Evolutionary conservation across 2,797 vertebrate species (phyloP).

Genomic region (Pipistrellus pipistrellus): DNA sequence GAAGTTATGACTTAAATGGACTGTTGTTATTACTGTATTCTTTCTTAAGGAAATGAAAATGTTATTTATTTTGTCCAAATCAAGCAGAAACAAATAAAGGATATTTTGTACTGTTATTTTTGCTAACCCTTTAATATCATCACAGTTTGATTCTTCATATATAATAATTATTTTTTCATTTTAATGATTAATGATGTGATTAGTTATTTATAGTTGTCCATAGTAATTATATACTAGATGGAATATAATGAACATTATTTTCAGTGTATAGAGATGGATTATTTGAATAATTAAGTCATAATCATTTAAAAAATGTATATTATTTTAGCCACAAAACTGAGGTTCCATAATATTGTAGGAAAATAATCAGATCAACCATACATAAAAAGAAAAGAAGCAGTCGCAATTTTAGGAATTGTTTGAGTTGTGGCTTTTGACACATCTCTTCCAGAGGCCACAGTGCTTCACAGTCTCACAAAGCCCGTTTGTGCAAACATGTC

Average conservation of each 20-base stretch:
- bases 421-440: conserved; percentile 76
- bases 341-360: conserved; percentile 80
- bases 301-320: conserved; percentile 85
- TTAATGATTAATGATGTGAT: conserved; percentile 63
- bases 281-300: conserved; percentile 89
- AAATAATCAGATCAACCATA: conserved; percentile 77
- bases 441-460: conserved; percentile 67
- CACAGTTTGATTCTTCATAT: conserved; percentile 73
- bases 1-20: conserved; percentile 76
- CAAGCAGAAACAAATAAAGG: conserved; percentile 66
- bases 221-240: conserved; percentile 58
- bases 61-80: conserved; percentile 75
- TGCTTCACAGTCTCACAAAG: conserved; percentile 78
- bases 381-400: conserved; percentile 70
- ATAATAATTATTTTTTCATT: conserved; percentile 78
- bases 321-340: conserved; percentile 86
- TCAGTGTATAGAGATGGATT: conserved; percentile 82
- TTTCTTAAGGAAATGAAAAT: conserved; percentile 74
- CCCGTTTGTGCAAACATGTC: conserved; percentile 89
- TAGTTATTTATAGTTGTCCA: conserved; percentile 72
- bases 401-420: conserved; percentile 74
- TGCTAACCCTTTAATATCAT: conserved; percentile 64
- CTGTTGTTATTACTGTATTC: conserved; percentile 74
- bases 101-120: conserved; percentile 69
- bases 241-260: conserved; percentile 88